phyloP scores from a whole-genome alignment of 2,113 vertebrate genomes.

The Myiozetetes cayanensis region DNA sequence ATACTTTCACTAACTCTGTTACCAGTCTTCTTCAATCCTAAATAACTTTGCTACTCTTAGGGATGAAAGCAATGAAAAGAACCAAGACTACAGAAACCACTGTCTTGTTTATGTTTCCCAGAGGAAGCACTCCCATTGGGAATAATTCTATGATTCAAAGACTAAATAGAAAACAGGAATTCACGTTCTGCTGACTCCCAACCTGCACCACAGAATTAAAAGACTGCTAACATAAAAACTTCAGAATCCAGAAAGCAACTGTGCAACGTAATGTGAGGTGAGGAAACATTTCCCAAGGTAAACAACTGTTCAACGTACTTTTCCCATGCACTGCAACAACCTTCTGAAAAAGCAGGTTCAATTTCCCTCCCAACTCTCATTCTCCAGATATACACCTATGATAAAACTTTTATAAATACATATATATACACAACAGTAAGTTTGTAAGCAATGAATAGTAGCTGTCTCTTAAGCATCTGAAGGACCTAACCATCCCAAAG shows the following conservation, averaged over 20 bases:
- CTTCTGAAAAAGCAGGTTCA: not conserved
- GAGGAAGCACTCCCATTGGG: not conserved
- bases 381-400: not conserved
- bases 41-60: not conserved
- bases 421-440: accelerated
- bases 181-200: not conserved
- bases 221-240: not conserved
- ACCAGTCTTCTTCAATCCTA: not conserved
- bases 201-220: not conserved
- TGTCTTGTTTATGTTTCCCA: not conserved
- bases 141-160: not conserved
- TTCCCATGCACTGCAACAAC: not conserved
- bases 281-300: not conserved
- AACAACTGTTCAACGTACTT: not conserved
- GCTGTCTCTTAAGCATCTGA: not conserved
- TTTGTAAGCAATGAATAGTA: not conserved
- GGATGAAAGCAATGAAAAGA: not conserved
- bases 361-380: not conserved
- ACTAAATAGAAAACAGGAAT: not conserved
- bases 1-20: not conserved
- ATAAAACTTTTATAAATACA: not conserved
- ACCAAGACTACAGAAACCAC: not conserved
- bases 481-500: not conserved
- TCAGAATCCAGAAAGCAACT: not conserved
- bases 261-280: not conserved